Conservation (phyloP, 2,888 invertebrate genomes). For the Tiphia femorata region DNA sequence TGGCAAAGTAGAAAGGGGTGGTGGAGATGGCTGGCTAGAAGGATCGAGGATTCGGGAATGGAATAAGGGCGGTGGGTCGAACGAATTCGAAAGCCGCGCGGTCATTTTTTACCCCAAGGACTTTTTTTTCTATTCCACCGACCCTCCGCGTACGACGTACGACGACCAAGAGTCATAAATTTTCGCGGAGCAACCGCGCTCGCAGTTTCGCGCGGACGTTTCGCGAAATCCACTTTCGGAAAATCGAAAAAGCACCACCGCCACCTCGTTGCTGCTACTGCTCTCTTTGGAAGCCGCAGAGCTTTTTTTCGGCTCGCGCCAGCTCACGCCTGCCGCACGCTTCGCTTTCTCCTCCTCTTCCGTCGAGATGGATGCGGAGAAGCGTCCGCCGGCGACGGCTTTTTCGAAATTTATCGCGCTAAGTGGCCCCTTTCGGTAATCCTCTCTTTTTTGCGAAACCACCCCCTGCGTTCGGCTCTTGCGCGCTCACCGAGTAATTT, state of each 20-base stretch:
- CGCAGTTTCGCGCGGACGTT: background rate
- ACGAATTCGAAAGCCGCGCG: background rate
- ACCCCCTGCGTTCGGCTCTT: too few species aligned
- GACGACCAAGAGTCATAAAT: slow-evolving; percentile 1
- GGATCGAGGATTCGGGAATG: background rate
- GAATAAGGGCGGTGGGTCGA: background rate
- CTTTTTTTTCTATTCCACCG: background rate
- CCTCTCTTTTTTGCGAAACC: too few species aligned
- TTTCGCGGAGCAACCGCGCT: background rate
- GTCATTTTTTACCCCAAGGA: background rate
- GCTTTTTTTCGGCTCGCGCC: too few species aligned
- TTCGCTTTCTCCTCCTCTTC: background rate
- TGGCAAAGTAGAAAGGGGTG: too few species aligned
- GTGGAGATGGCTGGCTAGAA: too few species aligned
- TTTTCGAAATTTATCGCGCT: background rate
- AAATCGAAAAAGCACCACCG: background rate
- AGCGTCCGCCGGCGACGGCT: background rate
- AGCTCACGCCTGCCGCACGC: too few species aligned
- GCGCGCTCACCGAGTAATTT: too few species aligned
- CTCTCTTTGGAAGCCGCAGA: too few species aligned
- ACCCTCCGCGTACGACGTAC: background rate
- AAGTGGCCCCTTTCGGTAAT: too few species aligned
- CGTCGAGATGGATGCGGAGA: too few species aligned
- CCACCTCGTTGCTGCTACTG: too few species aligned
- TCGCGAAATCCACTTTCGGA: background rate